phyloP scores from a whole-genome alignment of 30 jellyfish, hydroid and myxozoan genomes.

The Cassiopea xamachana region DNA sequence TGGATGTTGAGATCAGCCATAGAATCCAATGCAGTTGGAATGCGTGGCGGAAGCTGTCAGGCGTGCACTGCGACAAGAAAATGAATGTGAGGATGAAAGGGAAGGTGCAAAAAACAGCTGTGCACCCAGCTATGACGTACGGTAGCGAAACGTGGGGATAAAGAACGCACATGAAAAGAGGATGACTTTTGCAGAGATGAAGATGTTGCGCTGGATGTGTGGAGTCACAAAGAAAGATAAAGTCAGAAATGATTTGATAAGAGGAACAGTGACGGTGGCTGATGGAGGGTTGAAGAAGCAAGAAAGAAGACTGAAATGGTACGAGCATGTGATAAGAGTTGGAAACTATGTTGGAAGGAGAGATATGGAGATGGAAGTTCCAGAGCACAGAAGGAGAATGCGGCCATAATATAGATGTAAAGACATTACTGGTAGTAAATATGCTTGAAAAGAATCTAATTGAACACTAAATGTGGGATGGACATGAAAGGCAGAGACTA shows the following conservation, averaged over 20 bases:
- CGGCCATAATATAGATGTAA: too few relatives aligned
- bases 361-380: too few relatives aligned
- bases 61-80: background rate
- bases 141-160: background rate
- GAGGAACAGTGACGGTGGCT: background rate
- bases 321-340: background rate
- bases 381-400: too few relatives aligned
- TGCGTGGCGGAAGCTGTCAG: background rate
- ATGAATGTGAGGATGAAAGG: background rate
- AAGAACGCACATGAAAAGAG: background rate
- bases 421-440: too few relatives aligned
- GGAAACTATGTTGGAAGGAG: too few relatives aligned
- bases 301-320: constrained; percentile 12
- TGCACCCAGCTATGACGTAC: background rate
- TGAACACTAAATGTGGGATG: too few relatives aligned
- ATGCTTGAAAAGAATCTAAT: too few relatives aligned
- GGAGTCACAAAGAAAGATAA: background rate
- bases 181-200: background rate
- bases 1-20: constrained; percentile 8
- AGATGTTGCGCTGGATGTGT: background rate
- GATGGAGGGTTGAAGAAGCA: background rate
- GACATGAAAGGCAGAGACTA: too few relatives aligned
- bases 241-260: background rate
- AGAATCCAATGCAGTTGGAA: background rate
- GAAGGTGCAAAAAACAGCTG: background rate